Conservation (phyloP, 2,113 vertebrate species). For the Erythrocercus mccallii region DNA sequence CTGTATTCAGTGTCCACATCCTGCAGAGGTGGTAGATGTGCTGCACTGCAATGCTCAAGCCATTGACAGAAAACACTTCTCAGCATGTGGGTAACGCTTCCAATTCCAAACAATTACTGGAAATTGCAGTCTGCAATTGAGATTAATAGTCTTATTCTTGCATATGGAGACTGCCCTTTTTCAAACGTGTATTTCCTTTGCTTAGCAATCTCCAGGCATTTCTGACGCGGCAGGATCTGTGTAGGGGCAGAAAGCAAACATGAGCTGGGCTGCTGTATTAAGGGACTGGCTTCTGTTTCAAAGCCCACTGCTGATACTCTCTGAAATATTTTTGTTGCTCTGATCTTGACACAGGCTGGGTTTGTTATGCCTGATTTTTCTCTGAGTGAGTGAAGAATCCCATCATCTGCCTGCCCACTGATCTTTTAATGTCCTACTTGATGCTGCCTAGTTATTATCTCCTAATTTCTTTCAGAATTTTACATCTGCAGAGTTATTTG, state of each 20-base stretch:
- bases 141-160: background rate
- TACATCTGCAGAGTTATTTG: background rate
- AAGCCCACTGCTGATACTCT: background rate
- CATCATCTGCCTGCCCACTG: background rate
- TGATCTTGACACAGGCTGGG: background rate
- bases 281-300: background rate
- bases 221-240: background rate
- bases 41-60: background rate
- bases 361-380: background rate
- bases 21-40: background rate
- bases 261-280: background rate
- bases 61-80: background rate
- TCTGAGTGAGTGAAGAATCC: background rate
- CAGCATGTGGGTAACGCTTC: background rate
- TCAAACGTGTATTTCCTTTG: background rate
- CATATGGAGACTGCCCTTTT: background rate
- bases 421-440: background rate
- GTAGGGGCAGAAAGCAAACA: background rate
- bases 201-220: background rate
- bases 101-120: background rate
- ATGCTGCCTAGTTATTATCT: background rate
- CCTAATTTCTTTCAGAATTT: background rate
- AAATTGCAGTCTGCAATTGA: background rate
- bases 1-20: background rate
- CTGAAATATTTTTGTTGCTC: background rate